Conservation (phyloP, 2,113 vertebrate species). For the Oxyruncus cristatus region DNA sequence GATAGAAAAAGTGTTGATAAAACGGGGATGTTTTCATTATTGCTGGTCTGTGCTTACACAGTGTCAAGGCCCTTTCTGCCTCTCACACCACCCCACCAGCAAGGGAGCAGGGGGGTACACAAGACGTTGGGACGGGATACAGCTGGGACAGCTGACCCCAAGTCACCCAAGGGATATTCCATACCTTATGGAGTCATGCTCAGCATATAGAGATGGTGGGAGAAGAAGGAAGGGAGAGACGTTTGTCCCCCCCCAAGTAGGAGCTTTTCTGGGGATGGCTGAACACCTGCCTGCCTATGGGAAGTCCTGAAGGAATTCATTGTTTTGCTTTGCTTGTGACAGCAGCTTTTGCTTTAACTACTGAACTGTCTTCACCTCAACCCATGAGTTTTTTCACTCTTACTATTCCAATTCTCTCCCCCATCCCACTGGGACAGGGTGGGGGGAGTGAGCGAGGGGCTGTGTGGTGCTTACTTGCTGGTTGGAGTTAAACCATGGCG, state of each 20-base stretch:
- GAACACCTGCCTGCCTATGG: background rate
- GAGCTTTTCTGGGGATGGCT: background rate
- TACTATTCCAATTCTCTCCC: fast-evolving
- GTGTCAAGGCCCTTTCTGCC: background rate
- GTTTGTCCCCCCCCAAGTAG: background rate
- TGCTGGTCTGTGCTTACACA: background rate
- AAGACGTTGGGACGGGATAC: background rate
- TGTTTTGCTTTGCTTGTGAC: background rate
- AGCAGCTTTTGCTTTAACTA: background rate
- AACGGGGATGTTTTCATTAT: background rate
- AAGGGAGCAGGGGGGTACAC: background rate
- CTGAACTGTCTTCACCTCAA: background rate
- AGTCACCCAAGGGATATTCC: background rate
- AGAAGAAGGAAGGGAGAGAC: background rate
- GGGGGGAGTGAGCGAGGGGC: background rate
- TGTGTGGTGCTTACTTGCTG: background rate
- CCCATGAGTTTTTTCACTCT: background rate
- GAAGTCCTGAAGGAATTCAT: background rate
- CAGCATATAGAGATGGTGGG: background rate
- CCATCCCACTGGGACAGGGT: fast-evolving
- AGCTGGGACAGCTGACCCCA: background rate
- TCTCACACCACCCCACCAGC: background rate
- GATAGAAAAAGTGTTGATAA: background rate
- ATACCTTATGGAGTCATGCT: background rate
- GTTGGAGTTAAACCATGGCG: background rate